Conservation (phyloP, 2,888 invertebrate species). For the Eristalis pertinax region DNA sequence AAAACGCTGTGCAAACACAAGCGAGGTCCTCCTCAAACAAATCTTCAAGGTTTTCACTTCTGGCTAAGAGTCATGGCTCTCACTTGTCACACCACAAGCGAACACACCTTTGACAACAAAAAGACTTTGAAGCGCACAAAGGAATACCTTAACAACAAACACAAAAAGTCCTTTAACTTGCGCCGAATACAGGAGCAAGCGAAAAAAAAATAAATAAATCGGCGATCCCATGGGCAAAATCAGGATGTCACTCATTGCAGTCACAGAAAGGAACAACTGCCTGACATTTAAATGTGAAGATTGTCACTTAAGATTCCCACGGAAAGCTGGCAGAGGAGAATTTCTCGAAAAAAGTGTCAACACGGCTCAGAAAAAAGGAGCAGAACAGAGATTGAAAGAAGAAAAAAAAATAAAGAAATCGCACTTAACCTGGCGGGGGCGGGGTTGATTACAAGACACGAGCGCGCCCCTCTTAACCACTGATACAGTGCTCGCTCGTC, state of each 20-base stretch:
- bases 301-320: constrained; percentile 71
- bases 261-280: constrained; percentile 54
- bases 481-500: constrained; percentile 28
- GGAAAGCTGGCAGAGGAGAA: constrained; percentile 21
- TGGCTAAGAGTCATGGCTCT: constrained; percentile 25
- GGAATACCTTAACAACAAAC: constrained; percentile 53
- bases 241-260: constrained; percentile 57
- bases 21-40: constrained; percentile 21
- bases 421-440: constrained; percentile 61
- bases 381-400: not conserved
- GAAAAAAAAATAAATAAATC: constrained; percentile 26
- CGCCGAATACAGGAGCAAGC: not conserved
- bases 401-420: constrained; percentile 32
- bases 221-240: constrained; percentile 67
- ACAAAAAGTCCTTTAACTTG: constrained; percentile 61
- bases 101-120: constrained; percentile 62
- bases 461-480: constrained; percentile 46
- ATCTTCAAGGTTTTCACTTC: constrained; percentile 34
- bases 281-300: constrained; percentile 72
- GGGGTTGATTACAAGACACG: constrained; percentile 51
- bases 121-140: constrained; percentile 44
- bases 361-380: not conserved
- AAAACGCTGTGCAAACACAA: constrained; percentile 35
- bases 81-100: constrained; percentile 32
- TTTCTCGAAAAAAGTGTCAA: constrained; percentile 42